Evolutionary conservation across 2,888 invertebrate species (phyloP).

Genomic region (Uropetala carovei): DNA sequence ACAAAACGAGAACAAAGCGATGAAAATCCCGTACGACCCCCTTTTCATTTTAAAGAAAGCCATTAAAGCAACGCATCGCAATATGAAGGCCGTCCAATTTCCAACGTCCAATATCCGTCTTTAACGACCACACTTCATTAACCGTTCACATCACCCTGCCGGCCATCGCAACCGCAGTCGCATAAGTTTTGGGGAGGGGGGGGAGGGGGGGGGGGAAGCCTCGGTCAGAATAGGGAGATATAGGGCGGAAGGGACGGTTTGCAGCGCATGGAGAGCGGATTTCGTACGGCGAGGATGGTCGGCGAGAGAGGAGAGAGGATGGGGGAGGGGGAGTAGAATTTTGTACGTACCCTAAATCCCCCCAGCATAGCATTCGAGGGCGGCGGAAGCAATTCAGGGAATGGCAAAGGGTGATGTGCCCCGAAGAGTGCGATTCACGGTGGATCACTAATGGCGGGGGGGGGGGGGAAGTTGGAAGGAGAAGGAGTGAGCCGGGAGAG

Average conservation of each 20-base stretch:
- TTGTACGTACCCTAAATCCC: constrained; percentile 12
- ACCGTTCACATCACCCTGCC: background rate
- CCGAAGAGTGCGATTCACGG: background rate
- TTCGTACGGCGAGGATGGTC: too few species aligned
- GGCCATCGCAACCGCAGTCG: background rate
- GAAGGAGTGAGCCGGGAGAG: background rate
- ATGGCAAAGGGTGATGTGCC: background rate
- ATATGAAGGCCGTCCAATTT: background rate
- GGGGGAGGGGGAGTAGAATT: background rate
- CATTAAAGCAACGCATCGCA: background rate
- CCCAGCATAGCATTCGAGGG: background rate
- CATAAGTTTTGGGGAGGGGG: background rate
- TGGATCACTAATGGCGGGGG: background rate
- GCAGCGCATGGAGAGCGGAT: background rate
- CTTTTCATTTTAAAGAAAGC: background rate
- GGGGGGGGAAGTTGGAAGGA: background rate
- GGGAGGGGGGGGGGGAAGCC: background rate
- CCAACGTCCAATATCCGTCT: background rate
- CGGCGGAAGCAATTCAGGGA: constrained; percentile 17
- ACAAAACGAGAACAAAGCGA: background rate
- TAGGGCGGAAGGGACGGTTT: constrained; percentile 9
- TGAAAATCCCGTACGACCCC: background rate
- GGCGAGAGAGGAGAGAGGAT: background rate
- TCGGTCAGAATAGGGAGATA: background rate
- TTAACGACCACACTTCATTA: constrained; percentile 20